Evolutionary conservation across 2,888 invertebrate genomes (phyloP), one percentile per base, ranked within the genome.

Genomic region (Polymixis flavicincta): DNA sequence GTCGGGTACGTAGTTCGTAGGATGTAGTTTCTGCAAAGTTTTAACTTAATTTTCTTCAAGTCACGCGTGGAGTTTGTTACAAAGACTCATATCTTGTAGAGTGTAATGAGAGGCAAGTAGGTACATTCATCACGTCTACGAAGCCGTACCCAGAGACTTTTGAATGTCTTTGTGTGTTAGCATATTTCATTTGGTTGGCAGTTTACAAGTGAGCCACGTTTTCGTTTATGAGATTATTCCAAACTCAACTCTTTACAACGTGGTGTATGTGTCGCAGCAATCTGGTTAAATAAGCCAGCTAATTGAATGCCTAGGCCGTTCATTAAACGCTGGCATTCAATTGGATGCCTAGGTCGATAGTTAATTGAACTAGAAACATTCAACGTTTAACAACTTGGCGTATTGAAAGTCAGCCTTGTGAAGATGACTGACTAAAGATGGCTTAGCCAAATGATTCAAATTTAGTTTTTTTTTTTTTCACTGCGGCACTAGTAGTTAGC

Each of bases 41-140:
- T 37, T 52, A 67, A 64, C 61, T 37, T 48, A 78, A 80, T 67
- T 80, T 77, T 48, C 64, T 59, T 68, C 54, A 48, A 80, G 63
- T 48, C 64, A 59, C 54, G 57, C 59, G 9, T 25, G 22, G n/a
- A 80, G 28, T 59, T 80, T 64, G 74, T 74, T 45, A 52, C 60
- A 73, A 55, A 61, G 65, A 61, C 60, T 48, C n/a, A 52, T 60
- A 73, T 50, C 52, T 48, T 78, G 48, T 42, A 42, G 37, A n/a
- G 19, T 32, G 48, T 79, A 71, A 71, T 65, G 42, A 54, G 32
- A 19, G 48, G 28, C n/a, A 73, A 78, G 42, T 25, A 50, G n/a
- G 19, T 25, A 50, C 45, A 79, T 73, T 66, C n/a, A 13, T 67
- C 80, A 80, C 32, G 74, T 71, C 57, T 52, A 42, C 64, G 19